Evolutionary conservation across 1,140 invertebrate genomes (phyloP).

Genomic region (Drosophila guanche): DNA sequence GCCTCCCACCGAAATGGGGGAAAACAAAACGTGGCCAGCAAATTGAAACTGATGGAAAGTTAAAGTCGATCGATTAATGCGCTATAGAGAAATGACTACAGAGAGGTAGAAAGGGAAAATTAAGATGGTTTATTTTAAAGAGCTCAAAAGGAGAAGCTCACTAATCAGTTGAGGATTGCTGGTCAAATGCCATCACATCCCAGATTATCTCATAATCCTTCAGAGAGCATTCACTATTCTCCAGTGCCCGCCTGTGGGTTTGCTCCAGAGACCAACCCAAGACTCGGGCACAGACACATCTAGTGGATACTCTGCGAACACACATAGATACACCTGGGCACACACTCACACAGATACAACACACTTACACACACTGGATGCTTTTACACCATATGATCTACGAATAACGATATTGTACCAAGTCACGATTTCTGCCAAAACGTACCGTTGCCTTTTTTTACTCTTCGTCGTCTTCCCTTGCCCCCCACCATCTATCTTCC

Average conservation of each 20-base stretch:
- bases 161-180: neutral
- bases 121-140: neutral
- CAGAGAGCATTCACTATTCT: slow-evolving; percentile 44
- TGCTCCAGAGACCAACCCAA: slow-evolving; percentile 40
- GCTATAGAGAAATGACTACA: slow-evolving; percentile 25
- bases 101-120: neutral
- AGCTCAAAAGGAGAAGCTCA: too few relatives aligned
- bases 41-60: slow-evolving; percentile 37
- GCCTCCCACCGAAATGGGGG: slow-evolving; percentile 34
- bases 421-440: slow-evolving; percentile 82
- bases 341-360: slow-evolving; percentile 35
- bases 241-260: neutral
- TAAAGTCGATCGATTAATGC: slow-evolving; percentile 54
- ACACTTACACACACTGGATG: slow-evolving; percentile 34
- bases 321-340: slow-evolving; percentile 38
- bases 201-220: neutral
- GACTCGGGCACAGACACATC: slow-evolving; percentile 37
- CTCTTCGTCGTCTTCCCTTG: neutral
- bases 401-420: slow-evolving; percentile 82
- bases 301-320: slow-evolving; percentile 36
- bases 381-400: slow-evolving; percentile 83
- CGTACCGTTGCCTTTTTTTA: slow-evolving; percentile 78
- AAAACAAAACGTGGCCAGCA: slow-evolving; percentile 59
- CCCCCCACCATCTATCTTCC: too few relatives aligned
- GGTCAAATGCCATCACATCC: too few relatives aligned